Evolutionary conservation across 2,797 vertebrate species (phyloP).

Genomic region (Aeoliscus strigatus): DNA sequence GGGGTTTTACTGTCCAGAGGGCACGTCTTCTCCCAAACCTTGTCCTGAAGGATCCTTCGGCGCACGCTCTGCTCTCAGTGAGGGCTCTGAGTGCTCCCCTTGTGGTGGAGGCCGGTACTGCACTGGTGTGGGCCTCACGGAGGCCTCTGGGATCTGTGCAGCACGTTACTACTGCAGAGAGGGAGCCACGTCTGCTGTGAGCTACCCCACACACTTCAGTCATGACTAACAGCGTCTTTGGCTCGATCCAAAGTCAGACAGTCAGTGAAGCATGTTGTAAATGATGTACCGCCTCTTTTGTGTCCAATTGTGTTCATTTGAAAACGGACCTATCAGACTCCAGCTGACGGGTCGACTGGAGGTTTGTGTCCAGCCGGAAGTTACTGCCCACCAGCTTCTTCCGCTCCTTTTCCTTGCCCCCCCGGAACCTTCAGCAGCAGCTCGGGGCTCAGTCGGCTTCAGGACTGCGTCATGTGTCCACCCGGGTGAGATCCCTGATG

Average conservation of each 20-base stretch:
- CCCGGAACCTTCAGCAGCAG: conserved; percentile 81
- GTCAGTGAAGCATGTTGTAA: too few species aligned
- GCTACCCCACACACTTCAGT: conserved; percentile 11
- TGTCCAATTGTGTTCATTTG: neutral
- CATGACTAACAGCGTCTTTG: too few species aligned
- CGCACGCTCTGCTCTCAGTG: conserved; percentile 60
- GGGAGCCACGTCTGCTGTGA: conserved; percentile 78
- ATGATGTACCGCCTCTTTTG: neutral
- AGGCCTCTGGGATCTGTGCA: conserved; percentile 76
- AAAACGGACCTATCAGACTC: too few species aligned
- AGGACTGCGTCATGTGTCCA: conserved; percentile 80
- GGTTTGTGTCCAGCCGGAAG: conserved; percentile 75
- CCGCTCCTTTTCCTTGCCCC: conserved; percentile 78
- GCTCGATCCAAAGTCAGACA: too few species aligned
- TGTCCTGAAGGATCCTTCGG: conserved; percentile 78
- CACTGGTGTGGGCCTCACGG: conserved; percentile 68
- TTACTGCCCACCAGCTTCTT: conserved; percentile 74
- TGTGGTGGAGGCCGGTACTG: conserved; percentile 82
- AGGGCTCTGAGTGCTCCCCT: conserved; percentile 66
- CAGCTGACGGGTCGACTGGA: conserved; percentile 76
- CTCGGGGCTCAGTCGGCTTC: conserved; percentile 67
- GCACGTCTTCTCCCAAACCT: conserved; percentile 69
- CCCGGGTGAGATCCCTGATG: conserved; percentile 71
- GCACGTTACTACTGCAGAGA: conserved; percentile 83
- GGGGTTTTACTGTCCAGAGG: conserved; percentile 81